Conservation (phyloP, 2,888 invertebrate genomes). For the Hypena proboscidalis region DNA sequence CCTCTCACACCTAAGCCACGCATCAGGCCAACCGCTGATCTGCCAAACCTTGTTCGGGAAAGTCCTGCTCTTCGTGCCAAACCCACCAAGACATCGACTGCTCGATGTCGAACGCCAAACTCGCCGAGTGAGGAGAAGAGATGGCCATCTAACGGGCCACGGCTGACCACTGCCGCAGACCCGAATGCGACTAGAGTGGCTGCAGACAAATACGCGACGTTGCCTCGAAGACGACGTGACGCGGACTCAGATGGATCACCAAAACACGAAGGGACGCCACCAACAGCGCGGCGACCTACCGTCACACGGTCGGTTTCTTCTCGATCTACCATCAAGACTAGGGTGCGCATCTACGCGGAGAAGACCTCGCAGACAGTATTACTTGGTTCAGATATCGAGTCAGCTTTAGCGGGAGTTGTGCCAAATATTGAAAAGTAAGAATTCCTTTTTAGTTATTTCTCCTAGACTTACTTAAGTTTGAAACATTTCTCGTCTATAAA, state of each 20-base stretch:
- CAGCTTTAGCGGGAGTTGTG: constrained; percentile 87
- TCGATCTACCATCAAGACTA: constrained; percentile 67
- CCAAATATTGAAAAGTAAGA: constrained; percentile 76
- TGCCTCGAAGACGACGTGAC: constrained; percentile 90
- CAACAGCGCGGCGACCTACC: constrained; percentile 69
- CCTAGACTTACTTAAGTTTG: too few relatives aligned
- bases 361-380: constrained; percentile 91
- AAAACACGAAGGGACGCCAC: constrained; percentile 70
- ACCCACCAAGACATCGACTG: constrained; percentile 83
- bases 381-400: constrained; percentile 89
- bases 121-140: constrained; percentile 89
- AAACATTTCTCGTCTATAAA: too few relatives aligned
- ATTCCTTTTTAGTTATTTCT: neutral
- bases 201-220: constrained; percentile 91
- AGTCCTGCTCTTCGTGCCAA: constrained; percentile 76
- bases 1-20: constrained; percentile 78
- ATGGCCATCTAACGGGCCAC: constrained; percentile 86
- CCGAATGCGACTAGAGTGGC: constrained; percentile 74
- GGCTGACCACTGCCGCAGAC: constrained; percentile 65
- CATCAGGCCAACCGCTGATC: constrained; percentile 79
- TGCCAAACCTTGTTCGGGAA: constrained; percentile 81
- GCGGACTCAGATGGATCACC: constrained; percentile 86
- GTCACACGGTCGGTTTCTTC: constrained; percentile 72
- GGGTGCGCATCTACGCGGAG: constrained; percentile 92
- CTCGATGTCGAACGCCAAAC: constrained; percentile 86